Evolutionary conservation across 1,140 invertebrate species (phyloP).

Genomic region (Calosoma granatense): DNA sequence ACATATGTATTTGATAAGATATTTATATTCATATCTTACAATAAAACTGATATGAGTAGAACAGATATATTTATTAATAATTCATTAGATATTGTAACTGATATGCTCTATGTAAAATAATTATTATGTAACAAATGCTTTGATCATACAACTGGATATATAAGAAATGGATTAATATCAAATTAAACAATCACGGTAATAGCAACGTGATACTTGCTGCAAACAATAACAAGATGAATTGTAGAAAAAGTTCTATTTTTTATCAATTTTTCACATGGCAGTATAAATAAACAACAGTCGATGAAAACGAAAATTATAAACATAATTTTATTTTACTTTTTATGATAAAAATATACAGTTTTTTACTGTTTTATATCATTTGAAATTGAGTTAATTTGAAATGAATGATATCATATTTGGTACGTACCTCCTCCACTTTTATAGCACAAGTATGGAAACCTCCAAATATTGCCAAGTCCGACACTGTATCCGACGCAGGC

Average conservation of each 20-base stretch:
- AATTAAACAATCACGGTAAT: background rate
- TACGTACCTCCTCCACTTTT: constrained; percentile 70
- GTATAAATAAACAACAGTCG: too few species aligned
- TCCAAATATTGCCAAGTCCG: constrained; percentile 86
- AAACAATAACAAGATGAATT: too few species aligned
- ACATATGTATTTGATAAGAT: too few species aligned
- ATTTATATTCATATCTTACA: too few species aligned
- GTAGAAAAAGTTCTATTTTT: too few species aligned
- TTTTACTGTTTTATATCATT: too few species aligned
- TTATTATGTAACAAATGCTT: background rate
- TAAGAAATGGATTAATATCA: background rate
- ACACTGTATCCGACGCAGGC: constrained; percentile 87
- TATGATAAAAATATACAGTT: too few species aligned
- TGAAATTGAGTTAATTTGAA: too few species aligned
- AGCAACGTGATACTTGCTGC: background rate
- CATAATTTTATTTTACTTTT: too few species aligned
- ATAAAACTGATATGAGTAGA: too few species aligned
- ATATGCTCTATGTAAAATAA: background rate
- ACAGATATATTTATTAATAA: background rate
- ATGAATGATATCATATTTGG: background rate
- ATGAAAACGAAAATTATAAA: too few species aligned
- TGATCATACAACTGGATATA: background rate
- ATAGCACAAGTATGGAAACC: constrained; percentile 76
- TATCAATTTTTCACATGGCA: too few species aligned
- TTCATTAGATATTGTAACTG: background rate